phyloP scores from a whole-genome alignment of 2,888 invertebrate genomes.

The Deroplatys truncata region DNA sequence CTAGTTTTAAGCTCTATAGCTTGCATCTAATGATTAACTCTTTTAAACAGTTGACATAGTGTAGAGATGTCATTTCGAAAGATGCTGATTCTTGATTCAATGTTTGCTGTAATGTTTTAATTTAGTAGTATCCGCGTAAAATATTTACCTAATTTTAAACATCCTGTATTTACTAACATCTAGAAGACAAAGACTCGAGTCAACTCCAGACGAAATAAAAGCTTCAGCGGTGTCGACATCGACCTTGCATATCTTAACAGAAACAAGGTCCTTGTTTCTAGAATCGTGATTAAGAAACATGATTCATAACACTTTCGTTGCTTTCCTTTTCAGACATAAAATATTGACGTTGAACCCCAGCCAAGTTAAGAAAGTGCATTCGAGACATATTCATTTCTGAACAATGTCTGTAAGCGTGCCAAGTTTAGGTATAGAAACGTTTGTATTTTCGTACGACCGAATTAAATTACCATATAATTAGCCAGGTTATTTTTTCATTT shows the following conservation, averaged over 20 bases:
- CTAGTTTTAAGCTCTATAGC: too few relatives aligned
- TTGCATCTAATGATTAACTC: too few relatives aligned
- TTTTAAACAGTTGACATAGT: too few relatives aligned
- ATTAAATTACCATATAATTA: background rate
- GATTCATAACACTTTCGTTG: background rate
- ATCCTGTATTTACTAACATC: too few relatives aligned
- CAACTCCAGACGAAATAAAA: too few relatives aligned
- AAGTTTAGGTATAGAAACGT: background rate
- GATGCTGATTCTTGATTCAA: too few relatives aligned
- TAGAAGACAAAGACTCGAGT: too few relatives aligned
- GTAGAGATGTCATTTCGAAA: too few relatives aligned
- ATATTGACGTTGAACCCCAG: background rate
- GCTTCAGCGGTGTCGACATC: too few relatives aligned
- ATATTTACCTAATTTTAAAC: too few relatives aligned
- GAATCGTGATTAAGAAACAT: background rate
- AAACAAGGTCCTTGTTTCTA: background rate
- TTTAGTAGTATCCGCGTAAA: too few relatives aligned
- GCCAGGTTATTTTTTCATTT: background rate
- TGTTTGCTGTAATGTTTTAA: too few relatives aligned
- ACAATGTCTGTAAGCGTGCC: background rate
- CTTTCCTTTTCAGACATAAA: background rate
- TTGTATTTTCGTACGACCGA: background rate
- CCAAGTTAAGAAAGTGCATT: background rate
- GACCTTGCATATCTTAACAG: background rate
- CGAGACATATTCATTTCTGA: background rate